Evolutionary conservation across 1,140 invertebrate species (phyloP).

Genomic region (Aphaenogaster ashmeadi): DNA sequence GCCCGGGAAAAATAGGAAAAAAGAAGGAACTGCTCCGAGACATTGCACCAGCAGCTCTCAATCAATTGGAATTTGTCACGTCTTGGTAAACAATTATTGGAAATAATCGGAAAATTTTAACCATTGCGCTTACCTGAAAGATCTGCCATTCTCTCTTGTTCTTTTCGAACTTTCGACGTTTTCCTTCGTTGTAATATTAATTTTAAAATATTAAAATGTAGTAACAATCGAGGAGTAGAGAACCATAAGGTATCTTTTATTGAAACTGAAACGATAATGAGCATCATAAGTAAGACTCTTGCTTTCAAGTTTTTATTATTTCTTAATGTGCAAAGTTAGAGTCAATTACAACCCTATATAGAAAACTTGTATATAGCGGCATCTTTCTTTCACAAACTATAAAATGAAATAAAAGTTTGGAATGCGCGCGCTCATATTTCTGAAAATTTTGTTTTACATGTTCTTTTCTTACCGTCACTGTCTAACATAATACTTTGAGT

Average conservation of each 20-base stretch:
- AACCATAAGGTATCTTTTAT: neutral
- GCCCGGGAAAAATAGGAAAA: neutral
- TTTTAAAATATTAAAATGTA: neutral
- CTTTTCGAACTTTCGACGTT: neutral
- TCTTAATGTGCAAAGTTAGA: neutral
- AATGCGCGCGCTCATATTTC: neutral
- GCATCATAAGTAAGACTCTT: neutral
- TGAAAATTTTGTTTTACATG: neutral
- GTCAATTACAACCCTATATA: conserved; percentile 7
- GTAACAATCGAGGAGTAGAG: neutral
- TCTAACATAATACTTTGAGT: neutral
- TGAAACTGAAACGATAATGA: neutral
- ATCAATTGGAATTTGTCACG: conserved; percentile 51
- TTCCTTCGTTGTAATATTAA: neutral
- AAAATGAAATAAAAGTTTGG: neutral
- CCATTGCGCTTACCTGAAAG: neutral
- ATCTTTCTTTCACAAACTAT: neutral
- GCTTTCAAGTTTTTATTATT: neutral
- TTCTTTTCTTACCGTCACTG: neutral
- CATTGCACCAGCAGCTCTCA: conserved; percentile 28
- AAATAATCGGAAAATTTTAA: conserved; percentile 27
- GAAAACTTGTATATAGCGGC: neutral
- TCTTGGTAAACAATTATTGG: conserved; percentile 61
- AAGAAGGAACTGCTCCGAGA: neutral
- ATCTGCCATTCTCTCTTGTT: neutral